A percentile compares a stretch with the other conserved stretches of the same genome.
Evolutionary conservation across 2,797 vertebrate species (phyloP).

Genomic region (Coracias cyanogaster): DNA sequence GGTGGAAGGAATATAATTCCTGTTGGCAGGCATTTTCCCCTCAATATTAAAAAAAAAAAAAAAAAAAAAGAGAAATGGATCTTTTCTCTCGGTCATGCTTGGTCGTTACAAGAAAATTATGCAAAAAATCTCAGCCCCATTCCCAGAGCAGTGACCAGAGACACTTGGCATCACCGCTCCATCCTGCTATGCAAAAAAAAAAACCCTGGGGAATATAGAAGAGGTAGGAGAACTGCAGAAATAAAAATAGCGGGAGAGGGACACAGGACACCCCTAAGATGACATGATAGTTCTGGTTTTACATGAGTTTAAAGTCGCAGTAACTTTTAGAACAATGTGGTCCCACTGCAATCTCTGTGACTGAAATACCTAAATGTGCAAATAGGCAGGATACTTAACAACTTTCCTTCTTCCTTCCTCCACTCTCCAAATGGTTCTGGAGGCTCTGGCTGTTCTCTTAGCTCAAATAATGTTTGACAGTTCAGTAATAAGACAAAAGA

Average conservation of each 20-base stretch:
- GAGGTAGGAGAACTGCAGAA: background rate
- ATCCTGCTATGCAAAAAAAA: background rate
- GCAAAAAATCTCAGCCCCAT: background rate
- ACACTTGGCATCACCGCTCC: background rate
- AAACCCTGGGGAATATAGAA: background rate
- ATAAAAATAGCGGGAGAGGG: background rate
- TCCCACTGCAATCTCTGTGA: background rate
- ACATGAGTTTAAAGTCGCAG: background rate
- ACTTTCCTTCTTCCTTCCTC: conserved; percentile 45
- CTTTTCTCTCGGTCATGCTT: background rate
- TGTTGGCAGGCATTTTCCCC: background rate
- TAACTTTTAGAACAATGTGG: background rate
- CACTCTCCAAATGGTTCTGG: conserved; percentile 38
- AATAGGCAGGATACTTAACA: background rate
- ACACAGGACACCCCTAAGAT: background rate
- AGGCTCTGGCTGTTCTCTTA: conserved; percentile 60
- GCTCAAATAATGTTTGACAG: conserved; percentile 80
- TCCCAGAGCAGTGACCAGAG: background rate
- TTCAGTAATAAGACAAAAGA: conserved; percentile 72
- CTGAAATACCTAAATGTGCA: background rate
- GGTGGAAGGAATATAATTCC: background rate
- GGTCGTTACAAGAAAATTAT: background rate
- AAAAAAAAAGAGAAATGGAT: background rate
- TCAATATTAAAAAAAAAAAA: background rate
- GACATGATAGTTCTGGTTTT: background rate